phyloP scores from a whole-genome alignment of 2,888 invertebrate species.

The Drosophila infuscata region DNA sequence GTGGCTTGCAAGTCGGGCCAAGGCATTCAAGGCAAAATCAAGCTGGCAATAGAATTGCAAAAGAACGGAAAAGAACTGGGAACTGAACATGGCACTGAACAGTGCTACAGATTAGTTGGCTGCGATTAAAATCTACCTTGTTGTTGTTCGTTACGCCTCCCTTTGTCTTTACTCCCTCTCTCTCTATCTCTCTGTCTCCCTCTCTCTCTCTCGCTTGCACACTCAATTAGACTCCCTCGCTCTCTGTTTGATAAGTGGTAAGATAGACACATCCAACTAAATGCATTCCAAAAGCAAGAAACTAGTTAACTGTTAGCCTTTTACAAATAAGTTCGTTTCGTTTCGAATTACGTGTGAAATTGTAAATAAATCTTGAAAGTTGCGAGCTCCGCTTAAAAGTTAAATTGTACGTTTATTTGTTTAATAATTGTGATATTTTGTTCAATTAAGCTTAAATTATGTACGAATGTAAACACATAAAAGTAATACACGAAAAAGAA shows the following conservation, averaged over 20 bases:
- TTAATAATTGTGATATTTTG: slow-evolving; percentile 78
- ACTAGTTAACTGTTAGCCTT: slow-evolving; percentile 73
- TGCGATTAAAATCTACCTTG: slow-evolving; percentile 76
- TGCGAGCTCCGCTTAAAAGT: slow-evolving; percentile 42
- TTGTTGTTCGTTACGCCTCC: slow-evolving; percentile 69
- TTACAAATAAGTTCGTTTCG: slow-evolving; percentile 28
- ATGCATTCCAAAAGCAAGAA: slow-evolving; percentile 78
- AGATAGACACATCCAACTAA: slow-evolving; percentile 61
- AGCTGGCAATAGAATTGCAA: slow-evolving; percentile 38
- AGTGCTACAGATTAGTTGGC: slow-evolving; percentile 75
- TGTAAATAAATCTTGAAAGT: slow-evolving; percentile 54
- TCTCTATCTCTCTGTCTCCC: slow-evolving; percentile 3
- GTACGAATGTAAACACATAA: background rate
- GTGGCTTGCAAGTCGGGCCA: slow-evolving; percentile 43
- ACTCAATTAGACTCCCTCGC: too few relatives aligned
- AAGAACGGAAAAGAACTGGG: slow-evolving; percentile 30
- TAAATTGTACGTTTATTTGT: slow-evolving; percentile 67
- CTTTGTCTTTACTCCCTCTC: slow-evolving; percentile 13
- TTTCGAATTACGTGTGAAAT: slow-evolving; percentile 39
- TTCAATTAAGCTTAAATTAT: slow-evolving; percentile 72
- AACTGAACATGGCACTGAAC: slow-evolving; percentile 49
- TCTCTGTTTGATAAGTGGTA: slow-evolving; percentile 27
- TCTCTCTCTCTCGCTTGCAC: too few relatives aligned
- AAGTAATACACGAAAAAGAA: background rate
- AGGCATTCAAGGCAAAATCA: slow-evolving; percentile 50